These are phyloP conservation scores for Channallabes apus DNA, from an alignment of 2,797 vertebrate genomes.

Conservation along the genomic window DNA sequence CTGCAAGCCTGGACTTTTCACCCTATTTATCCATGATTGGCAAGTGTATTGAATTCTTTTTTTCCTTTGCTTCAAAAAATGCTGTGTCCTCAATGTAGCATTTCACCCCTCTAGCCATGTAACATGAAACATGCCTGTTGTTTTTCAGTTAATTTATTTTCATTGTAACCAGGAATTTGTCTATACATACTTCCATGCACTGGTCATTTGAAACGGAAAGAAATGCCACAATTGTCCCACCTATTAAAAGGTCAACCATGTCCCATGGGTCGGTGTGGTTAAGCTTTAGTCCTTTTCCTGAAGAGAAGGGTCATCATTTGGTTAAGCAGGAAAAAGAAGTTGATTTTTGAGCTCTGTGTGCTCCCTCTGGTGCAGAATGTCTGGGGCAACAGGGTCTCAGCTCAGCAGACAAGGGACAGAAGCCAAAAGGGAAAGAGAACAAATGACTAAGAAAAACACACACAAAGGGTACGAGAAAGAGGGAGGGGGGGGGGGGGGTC, in stretches of 20 bases:
- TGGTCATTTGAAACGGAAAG: slow-evolving; percentile 47
- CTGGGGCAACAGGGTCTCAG: slow-evolving; percentile 42
- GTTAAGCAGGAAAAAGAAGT: slow-evolving; percentile 46
- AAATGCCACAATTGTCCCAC: slow-evolving; percentile 47
- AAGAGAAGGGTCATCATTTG: slow-evolving; percentile 48
- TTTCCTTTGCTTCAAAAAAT: slow-evolving; percentile 36
- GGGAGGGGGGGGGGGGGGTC: too few species aligned
- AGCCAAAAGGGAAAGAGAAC: slow-evolving; percentile 14
- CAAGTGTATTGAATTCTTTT: slow-evolving; percentile 16
- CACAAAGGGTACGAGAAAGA: too few species aligned
- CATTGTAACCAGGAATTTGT: slow-evolving; percentile 40
- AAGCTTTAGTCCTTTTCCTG: slow-evolving; percentile 44
- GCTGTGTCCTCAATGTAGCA: slow-evolving; percentile 44
- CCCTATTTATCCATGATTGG: slow-evolving; percentile 12
- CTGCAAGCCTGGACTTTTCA: slow-evolving; percentile 5
- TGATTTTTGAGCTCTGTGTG: slow-evolving; percentile 39
- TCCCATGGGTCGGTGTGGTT: slow-evolving; percentile 32
- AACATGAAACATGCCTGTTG: slow-evolving; percentile 55
- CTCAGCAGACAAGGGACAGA: slow-evolving; percentile 26
- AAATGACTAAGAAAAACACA: slow-evolving; percentile 5
- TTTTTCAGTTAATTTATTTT: slow-evolving; percentile 43
- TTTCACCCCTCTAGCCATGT: slow-evolving; percentile 28
- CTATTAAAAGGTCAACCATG: slow-evolving; percentile 38
- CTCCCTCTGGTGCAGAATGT: slow-evolving; percentile 39
- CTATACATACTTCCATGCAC: slow-evolving; percentile 27